Base-by-base conservation (phyloP, 2,888 invertebrate species). In the Acronicta psi region DNA sequence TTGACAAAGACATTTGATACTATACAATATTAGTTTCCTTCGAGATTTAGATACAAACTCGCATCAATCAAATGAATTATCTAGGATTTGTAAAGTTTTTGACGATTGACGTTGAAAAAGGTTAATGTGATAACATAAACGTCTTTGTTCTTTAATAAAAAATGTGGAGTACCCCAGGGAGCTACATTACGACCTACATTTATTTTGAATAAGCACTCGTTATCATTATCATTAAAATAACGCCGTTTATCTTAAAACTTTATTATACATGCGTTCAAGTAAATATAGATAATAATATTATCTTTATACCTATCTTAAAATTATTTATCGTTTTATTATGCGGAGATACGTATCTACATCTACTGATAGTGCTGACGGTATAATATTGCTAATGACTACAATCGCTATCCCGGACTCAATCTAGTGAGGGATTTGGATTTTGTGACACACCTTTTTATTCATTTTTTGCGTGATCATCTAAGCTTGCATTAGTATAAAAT, bases 221-320 rank as follows among this genome's bases (percentile, higher is more conserved):
- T 66, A 70, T 57, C 47, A 43, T 18, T 37, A 18, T 34, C 31
- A 42, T 49, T 54, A 42, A 52, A 54, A 41, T 69, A 59, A 59
- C 41, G 25, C 17, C 43, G 43, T 59, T 64, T 64, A 69, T 68
- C 70, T 44, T 59, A 42, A 64, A 64, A 41, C 51, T 54, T 58
- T 45, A 69, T 54, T 51, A 49, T 45, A 42, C 47, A 42, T 13
- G 47, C 54, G 31, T 34, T 41, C 53, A 50, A 69, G 59, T 64
- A 64, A 68, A 68, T 49, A 66, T 54, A 52, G 55, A 56, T 62
- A 71, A 46, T 53, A 43, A 41, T 45, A 40, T 67, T 2, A 54
- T 47, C 51, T 34, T 0, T 29, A 11, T 29, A 29, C 11, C 11
- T 29, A 29, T 57, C 61, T 38, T 47, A 23, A 60, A 65, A 34